Percentiles rank a stretch among this genome's conserved stretches.
Evolutionary conservation across 2,888 invertebrate species (phyloP).

Genomic region (Neuroscelio doddi): DNA sequence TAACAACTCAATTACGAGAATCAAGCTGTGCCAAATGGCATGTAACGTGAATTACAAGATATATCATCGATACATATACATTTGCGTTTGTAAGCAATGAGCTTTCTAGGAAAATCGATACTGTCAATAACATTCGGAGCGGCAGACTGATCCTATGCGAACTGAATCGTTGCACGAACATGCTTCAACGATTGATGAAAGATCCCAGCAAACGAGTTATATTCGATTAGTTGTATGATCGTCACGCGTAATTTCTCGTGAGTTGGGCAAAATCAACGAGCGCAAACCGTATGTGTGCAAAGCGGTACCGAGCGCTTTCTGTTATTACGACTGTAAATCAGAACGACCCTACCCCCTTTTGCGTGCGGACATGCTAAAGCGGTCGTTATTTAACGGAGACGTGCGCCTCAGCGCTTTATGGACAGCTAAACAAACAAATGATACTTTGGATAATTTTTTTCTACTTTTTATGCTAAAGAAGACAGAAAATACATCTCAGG

Average conservation of each 20-base stretch:
- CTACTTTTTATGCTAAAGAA: not conserved
- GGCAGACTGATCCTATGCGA: constrained; percentile 13
- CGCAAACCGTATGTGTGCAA: constrained; percentile 29
- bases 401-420: not conserved
- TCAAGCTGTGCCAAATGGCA: too few species aligned
- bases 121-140: constrained; percentile 26
- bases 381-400: not conserved
- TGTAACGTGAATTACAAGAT: too few species aligned
- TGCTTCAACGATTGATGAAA: constrained; percentile 24
- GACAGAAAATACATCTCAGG: not conserved
- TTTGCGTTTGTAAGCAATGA: too few species aligned
- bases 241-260: constrained; percentile 26
- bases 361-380: too few species aligned
- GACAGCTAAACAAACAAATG: constrained; percentile 11
- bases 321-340: constrained; percentile 48
- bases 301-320: constrained; percentile 39
- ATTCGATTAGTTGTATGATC: constrained; percentile 26
- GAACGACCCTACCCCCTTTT: not conserved
- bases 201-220: constrained; percentile 28
- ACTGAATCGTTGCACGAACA: constrained; percentile 9
- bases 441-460: constrained; percentile 4
- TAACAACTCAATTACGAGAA: too few species aligned
- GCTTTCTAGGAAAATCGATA: too few species aligned
- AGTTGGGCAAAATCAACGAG: constrained; percentile 25
- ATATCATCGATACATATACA: too few species aligned